phyloP scores from a whole-genome alignment of 2,888 invertebrate species.

The Spodoptera littoralis region DNA sequence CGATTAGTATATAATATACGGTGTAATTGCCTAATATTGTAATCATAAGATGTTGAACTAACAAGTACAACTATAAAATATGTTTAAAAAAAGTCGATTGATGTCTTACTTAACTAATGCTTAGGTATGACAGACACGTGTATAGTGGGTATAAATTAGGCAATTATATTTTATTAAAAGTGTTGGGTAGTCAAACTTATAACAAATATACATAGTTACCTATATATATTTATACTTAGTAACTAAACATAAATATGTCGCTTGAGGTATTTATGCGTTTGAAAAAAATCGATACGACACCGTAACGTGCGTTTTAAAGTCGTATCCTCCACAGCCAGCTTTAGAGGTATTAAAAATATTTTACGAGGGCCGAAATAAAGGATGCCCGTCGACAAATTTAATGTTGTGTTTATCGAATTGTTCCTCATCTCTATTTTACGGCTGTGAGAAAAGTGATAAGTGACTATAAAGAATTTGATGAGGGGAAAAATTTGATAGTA shows the following conservation, averaged over 20 bases:
- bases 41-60: background rate
- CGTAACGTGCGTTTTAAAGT: background rate
- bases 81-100: background rate
- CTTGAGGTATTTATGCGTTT: too few relatives aligned
- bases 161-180: too few relatives aligned
- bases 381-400: constrained; percentile 70
- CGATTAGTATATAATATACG: constrained; percentile 19
- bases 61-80: too few relatives aligned
- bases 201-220: too few relatives aligned
- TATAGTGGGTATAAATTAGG: too few relatives aligned
- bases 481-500: constrained; percentile 57
- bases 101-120: background rate
- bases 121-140: too few relatives aligned
- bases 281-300: too few relatives aligned
- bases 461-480: constrained; percentile 66
- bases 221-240: too few relatives aligned
- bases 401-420: constrained; percentile 70
- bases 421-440: constrained; percentile 75
- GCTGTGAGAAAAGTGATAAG: constrained; percentile 68
- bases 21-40: constrained; percentile 1
- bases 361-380: constrained; percentile 81
- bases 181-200: too few relatives aligned
- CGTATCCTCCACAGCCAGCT: constrained; percentile 60
- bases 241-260: too few relatives aligned
- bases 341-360: constrained; percentile 73